Conservation (phyloP, 2,797 vertebrate genomes). For the Arctocebus calabarensis region DNA sequence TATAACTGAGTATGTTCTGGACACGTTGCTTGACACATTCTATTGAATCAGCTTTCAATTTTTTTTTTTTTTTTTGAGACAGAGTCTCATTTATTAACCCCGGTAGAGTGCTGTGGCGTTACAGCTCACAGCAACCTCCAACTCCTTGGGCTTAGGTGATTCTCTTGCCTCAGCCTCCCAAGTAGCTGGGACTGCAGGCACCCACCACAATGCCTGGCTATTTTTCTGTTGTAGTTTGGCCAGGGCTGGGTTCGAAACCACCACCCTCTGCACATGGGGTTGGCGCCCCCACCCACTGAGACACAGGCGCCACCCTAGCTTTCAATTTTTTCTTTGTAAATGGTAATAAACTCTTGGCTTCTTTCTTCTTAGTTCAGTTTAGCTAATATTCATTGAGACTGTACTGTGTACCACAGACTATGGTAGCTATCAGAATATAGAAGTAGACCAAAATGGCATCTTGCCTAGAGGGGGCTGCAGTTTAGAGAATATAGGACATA, state of each 20-base stretch:
- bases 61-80: background rate
- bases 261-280: too few relatives aligned
- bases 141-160: too few relatives aligned
- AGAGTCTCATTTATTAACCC: too few relatives aligned
- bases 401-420: background rate
- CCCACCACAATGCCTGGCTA: too few relatives aligned
- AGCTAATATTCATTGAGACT: conserved; percentile 1
- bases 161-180: too few relatives aligned
- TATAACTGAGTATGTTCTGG: background rate
- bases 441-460: background rate
- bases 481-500: background rate
- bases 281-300: too few relatives aligned
- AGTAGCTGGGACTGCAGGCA: too few relatives aligned
- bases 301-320: background rate
- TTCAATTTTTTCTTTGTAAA: conserved; percentile 15
- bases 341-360: background rate
- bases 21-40: background rate
- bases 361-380: background rate
- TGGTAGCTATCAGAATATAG: background rate
- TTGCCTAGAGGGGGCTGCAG: background rate
- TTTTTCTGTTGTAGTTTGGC: too few relatives aligned
- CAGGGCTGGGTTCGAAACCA: too few relatives aligned
- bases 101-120: too few relatives aligned
- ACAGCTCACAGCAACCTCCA: too few relatives aligned
- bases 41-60: background rate